Conservation (phyloP, 2,797 vertebrate species). For the Chelon labrosus region DNA sequence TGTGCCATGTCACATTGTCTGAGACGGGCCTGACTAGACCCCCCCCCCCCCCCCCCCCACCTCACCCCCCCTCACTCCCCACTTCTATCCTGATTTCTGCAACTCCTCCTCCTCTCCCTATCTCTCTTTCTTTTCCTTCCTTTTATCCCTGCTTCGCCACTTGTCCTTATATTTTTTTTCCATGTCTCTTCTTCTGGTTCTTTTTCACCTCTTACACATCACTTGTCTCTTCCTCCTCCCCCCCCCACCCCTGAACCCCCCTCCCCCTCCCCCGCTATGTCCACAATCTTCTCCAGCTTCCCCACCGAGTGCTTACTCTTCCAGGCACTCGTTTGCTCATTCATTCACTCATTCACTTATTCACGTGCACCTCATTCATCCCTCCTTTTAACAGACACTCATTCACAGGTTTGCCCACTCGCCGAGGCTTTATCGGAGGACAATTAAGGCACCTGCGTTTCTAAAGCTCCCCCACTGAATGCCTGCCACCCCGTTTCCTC, state of each 20-base stretch:
- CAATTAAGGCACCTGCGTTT: constrained; percentile 85
- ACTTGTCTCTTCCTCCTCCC: not conserved
- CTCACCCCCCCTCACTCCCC: not conserved
- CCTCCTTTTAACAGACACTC: constrained; percentile 71
- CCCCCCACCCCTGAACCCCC: constrained; percentile 1
- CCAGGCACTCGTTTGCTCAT: constrained; percentile 61
- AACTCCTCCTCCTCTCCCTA: not conserved
- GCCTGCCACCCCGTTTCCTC: constrained; percentile 71
- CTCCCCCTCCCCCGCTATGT: constrained; percentile 32
- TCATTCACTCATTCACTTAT: constrained; percentile 72
- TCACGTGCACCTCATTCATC: constrained; percentile 76
- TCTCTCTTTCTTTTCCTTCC: constrained; percentile 14
- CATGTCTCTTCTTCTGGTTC: not conserved
- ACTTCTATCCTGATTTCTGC: constrained; percentile 55
- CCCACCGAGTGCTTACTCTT: constrained; percentile 62
- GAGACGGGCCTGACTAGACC: constrained; percentile 77
- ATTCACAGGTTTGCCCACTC: constrained; percentile 82
- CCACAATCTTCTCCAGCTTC: constrained; percentile 66
- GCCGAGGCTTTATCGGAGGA: constrained; percentile 77
- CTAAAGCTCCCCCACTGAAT: constrained; percentile 75
- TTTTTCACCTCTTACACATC: constrained; percentile 44
- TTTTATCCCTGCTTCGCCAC: constrained; percentile 3
- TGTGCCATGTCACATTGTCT: constrained; percentile 93
- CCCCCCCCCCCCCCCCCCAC: not conserved
- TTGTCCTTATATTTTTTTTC: not conserved